Conservation (phyloP, 1,140 invertebrate species). For the Oreohelix idahoensis region DNA sequence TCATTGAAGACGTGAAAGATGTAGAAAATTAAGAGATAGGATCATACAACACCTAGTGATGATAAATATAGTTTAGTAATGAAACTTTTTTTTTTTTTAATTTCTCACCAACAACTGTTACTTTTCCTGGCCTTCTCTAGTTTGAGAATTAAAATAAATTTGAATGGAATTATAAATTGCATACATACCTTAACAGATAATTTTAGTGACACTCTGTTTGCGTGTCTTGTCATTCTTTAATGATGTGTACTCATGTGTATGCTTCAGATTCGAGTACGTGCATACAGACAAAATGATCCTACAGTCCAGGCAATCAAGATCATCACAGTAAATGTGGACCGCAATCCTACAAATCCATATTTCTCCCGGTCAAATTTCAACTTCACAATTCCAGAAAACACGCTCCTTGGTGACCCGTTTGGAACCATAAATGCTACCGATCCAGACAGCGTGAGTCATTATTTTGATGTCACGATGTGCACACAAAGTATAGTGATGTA, state of each 20-base stretch:
- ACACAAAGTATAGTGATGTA: no score
- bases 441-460: constrained; percentile 50
- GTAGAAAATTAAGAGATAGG: no score
- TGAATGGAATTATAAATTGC: no score
- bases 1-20: no score
- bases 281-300: constrained; percentile 27
- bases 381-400: constrained; percentile 85
- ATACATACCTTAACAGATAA: no score
- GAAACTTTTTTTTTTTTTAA: no score
- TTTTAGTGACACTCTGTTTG: not conserved
- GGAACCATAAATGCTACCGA: constrained; percentile 48
- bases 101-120: no score
- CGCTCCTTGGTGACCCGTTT: constrained; percentile 71
- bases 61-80: no score
- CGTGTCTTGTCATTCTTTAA: not conserved
- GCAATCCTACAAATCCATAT: constrained; percentile 80
- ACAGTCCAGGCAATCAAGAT: constrained; percentile 27
- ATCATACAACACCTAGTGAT: no score
- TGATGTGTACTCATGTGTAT: not conserved
- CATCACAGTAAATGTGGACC: constrained; percentile 28
- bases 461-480: no score
- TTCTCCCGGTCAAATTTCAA: constrained; percentile 84
- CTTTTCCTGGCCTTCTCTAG: no score
- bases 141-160: no score
- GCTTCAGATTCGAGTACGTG: constrained; percentile 11